These are phyloP conservation scores for Microcebus lehilahytsara DNA, from an alignment of 2,113 vertebrate genomes.

Conservation along the genomic window DNA sequence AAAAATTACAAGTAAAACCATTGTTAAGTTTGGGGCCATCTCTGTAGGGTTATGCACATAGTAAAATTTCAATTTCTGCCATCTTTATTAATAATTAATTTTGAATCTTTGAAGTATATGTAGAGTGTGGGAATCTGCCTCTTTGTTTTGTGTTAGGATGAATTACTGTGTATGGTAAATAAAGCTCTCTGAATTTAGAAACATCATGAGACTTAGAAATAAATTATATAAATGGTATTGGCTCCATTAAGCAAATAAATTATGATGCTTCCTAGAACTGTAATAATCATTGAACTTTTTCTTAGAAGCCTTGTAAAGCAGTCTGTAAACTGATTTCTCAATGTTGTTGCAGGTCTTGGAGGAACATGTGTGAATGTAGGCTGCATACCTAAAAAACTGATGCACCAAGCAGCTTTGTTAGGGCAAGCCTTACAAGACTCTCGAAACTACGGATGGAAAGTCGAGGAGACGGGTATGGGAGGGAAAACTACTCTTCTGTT, in stretches of 20 bases:
- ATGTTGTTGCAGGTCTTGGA: slow-evolving; percentile 82
- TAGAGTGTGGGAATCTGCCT: not conserved
- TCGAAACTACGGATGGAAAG: slow-evolving; percentile 86
- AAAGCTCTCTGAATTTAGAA: not conserved
- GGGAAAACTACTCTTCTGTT: accelerated
- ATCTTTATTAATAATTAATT: not conserved
- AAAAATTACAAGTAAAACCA: not conserved
- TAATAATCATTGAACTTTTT: not conserved
- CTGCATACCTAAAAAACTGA: slow-evolving; percentile 88
- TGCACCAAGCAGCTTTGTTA: slow-evolving; percentile 89
- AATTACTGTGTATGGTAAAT: not conserved
- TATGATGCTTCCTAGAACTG: not conserved
- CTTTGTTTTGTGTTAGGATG: not conserved
- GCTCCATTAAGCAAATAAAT: not conserved
- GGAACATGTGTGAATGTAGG: slow-evolving; percentile 88
- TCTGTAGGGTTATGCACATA: not conserved
- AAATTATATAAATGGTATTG: not conserved
- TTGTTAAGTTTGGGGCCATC: not conserved
- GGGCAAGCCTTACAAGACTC: slow-evolving; percentile 87
- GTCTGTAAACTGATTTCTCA: not conserved
- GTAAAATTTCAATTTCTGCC: not conserved
- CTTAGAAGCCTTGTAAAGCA: not conserved
- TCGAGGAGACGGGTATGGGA: slow-evolving; percentile 82
- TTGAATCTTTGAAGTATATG: not conserved
- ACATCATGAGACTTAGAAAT: not conserved